These are phyloP conservation scores for Philaenus spumarius DNA, from an alignment of 1,140 invertebrate genomes.

Conservation along the genomic window DNA sequence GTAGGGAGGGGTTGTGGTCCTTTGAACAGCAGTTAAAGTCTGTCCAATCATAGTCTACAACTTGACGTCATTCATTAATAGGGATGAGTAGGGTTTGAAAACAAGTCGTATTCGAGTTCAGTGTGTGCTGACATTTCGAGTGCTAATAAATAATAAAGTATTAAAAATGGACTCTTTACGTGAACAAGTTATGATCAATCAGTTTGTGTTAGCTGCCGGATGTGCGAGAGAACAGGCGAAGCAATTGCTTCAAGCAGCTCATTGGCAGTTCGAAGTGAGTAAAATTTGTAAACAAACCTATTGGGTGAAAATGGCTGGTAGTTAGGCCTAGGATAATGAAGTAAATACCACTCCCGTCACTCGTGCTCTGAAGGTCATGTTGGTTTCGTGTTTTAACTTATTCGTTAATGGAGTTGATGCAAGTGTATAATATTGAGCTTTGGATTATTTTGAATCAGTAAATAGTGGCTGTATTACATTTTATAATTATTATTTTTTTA, in stretches of 20 bases:
- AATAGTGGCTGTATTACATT: too few relatives aligned
- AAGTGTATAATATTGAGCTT: too few relatives aligned
- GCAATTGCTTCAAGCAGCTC: constrained; percentile 83
- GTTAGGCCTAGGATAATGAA: constrained; percentile 33
- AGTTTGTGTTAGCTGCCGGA: constrained; percentile 88
- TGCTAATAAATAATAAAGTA: neutral
- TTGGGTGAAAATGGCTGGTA: constrained; percentile 42
- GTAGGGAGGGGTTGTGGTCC: neutral
- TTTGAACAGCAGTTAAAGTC: constrained; percentile 4
- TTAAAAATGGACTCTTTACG: constrained; percentile 74
- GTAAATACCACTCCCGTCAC: neutral
- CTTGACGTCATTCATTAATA: constrained; percentile 21
- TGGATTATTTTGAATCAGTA: too few relatives aligned
- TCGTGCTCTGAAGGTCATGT: neutral
- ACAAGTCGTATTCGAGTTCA: constrained; percentile 11
- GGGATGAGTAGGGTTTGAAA: constrained; percentile 18
- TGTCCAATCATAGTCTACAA: constrained; percentile 17
- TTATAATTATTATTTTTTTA: too few relatives aligned
- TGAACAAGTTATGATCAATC: constrained; percentile 96
- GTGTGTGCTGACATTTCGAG: neutral
- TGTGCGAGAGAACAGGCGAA: constrained; percentile 90
- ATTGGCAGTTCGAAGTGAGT: constrained; percentile 94
- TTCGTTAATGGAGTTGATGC: too few relatives aligned
- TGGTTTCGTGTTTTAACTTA: too few relatives aligned
- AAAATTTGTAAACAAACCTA: constrained; percentile 45